phyloP scores from a whole-genome alignment of 2,113 vertebrate species.

The Toxotes jaculatrix region DNA sequence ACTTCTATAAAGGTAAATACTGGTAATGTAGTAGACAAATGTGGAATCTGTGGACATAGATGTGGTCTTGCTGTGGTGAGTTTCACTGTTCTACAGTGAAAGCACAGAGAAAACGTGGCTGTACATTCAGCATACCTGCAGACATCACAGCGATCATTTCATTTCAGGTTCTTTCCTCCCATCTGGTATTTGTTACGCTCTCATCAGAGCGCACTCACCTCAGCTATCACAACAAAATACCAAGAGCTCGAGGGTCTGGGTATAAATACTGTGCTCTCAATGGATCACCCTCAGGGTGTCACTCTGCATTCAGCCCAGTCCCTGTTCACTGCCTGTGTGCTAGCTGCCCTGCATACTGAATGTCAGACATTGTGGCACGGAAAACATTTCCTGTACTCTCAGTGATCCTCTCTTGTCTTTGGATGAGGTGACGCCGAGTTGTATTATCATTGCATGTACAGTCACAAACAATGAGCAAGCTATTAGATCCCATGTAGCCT shows the following conservation, averaged over 20 bases:
- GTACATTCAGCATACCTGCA: constrained; percentile 8
- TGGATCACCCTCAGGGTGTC: constrained; percentile 61
- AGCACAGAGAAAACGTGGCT: not conserved
- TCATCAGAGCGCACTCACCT: constrained; percentile 35
- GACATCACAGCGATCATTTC: constrained; percentile 5
- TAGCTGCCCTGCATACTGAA: constrained; percentile 74
- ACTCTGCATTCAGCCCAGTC: constrained; percentile 70
- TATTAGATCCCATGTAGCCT: constrained; percentile 32
- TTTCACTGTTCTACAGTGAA: too few species aligned
- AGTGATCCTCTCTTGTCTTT: not conserved
- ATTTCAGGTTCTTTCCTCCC: constrained; percentile 6
- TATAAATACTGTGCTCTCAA: constrained; percentile 55
- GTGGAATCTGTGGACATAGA: not conserved
- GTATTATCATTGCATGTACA: constrained; percentile 19
- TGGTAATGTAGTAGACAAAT: not conserved
- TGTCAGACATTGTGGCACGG: constrained; percentile 35
- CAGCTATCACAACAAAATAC: constrained; percentile 53
- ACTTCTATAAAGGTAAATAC: too few species aligned
- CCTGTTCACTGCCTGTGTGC: constrained; percentile 39
- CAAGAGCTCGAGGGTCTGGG: constrained; percentile 41
- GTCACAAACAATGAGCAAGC: constrained; percentile 32
- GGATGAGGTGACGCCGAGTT: constrained; percentile 14
- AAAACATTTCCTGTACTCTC: constrained; percentile 48
- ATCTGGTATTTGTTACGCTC: constrained; percentile 45
- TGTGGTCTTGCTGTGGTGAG: not conserved